A percentile compares a stretch with the other conserved stretches of the same genome.
phyloP scores from a whole-genome alignment of 2,888 invertebrate genomes.

The Crepidodera aurea region DNA sequence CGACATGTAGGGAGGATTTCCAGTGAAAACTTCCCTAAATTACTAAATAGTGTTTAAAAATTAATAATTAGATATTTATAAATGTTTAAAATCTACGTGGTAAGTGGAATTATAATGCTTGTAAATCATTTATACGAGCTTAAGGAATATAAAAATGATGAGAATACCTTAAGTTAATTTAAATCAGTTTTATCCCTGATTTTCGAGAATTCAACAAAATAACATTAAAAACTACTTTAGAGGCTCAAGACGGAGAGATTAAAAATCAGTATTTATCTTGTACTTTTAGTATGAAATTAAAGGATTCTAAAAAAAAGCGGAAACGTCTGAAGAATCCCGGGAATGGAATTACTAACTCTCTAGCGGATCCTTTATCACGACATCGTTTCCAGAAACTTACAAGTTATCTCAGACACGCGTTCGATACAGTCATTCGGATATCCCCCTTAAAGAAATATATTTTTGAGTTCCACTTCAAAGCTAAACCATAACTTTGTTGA shows the following conservation, averaged over 20 bases:
- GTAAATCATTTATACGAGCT: too few relatives aligned
- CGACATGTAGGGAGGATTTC: too few relatives aligned
- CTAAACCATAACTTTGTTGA: too few relatives aligned
- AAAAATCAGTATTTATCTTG: constrained; percentile 2
- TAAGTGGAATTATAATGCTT: too few relatives aligned
- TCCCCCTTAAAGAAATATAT: not conserved
- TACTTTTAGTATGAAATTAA: constrained; percentile 8
- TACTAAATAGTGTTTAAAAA: too few relatives aligned
- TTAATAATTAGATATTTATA: too few relatives aligned
- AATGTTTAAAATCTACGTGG: too few relatives aligned
- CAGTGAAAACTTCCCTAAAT: too few relatives aligned
- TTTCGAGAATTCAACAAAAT: not conserved
- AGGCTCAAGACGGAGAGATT: not conserved
- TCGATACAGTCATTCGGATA: constrained; percentile 2
- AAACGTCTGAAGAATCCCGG: constrained; percentile 12
- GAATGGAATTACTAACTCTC: constrained; percentile 22
- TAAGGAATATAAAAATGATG: too few relatives aligned
- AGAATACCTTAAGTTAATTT: too few relatives aligned
- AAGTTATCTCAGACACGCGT: constrained; percentile 12
- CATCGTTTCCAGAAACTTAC: constrained; percentile 19
- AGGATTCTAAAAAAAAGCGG: constrained; percentile 12
- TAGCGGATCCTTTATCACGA: constrained; percentile 17
- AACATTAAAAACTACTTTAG: not conserved
- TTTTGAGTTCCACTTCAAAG: too few relatives aligned
- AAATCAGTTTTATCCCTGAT: too few relatives aligned